phyloP scores from a whole-genome alignment of 2,113 vertebrate species.

The Thymallus thymallus region DNA sequence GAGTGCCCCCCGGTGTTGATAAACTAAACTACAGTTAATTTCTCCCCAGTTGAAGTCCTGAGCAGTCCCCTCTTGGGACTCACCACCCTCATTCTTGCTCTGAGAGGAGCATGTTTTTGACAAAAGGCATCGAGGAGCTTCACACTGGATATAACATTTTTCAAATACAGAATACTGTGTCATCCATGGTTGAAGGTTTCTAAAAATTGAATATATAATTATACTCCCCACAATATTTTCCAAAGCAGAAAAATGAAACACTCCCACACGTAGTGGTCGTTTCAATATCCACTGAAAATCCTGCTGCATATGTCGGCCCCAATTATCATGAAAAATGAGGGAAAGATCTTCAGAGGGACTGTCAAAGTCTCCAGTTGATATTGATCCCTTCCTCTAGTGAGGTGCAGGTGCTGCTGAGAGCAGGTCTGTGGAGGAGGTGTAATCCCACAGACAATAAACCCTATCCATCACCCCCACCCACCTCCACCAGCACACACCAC shows the following conservation, averaged over 20 bases:
- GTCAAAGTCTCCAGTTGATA: background rate
- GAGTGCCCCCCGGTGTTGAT: conserved; percentile 7
- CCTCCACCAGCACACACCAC: background rate
- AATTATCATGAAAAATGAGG: background rate
- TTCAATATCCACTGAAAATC: background rate
- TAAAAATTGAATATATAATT: background rate
- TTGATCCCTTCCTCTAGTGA: background rate
- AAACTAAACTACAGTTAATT: conserved; percentile 1
- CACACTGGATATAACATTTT: background rate
- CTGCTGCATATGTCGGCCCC: background rate
- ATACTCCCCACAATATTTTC: background rate
- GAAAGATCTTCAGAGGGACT: background rate
- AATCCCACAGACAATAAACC: background rate
- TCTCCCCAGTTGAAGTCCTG: background rate
- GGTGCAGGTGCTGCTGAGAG: background rate
- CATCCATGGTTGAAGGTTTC: background rate
- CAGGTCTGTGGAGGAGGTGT: background rate
- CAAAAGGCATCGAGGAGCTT: background rate
- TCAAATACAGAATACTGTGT: background rate
- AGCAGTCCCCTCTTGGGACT: background rate
- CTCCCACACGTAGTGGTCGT: background rate
- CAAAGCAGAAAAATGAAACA: background rate
- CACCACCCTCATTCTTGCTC: conserved; percentile 1
- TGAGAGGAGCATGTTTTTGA: background rate
- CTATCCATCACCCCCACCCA: conserved; percentile 3